Base-by-base conservation (phyloP, 2,888 invertebrate species). In the Chydorus sphaericus region DNA sequence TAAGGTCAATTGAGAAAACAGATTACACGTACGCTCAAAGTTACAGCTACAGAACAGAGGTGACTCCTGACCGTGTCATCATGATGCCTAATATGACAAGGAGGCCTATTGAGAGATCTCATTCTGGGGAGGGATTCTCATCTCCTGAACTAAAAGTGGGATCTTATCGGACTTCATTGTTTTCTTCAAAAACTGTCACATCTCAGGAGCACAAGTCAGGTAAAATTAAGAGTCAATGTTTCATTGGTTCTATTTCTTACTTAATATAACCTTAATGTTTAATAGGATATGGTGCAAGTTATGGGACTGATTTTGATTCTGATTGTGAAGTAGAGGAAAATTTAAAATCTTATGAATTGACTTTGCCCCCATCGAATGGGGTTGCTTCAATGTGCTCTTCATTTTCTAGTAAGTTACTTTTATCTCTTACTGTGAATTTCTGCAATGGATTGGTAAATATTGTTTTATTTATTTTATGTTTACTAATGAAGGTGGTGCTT, bases 11-110 rank as follows among this genome's bases (percentile, higher is more conserved):
- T 68, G 89, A 88, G 5, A 91, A 91, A 73, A 91, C 90, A 59
- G 90, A 90, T 71, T 90, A 88, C 73, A 89, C 89, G 8, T 91
- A 91, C 70, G 87, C 89, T 2, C 79, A 77, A 60, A 73, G 82
- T 62, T 89, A 88, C n/a, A 81, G 81, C 62, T 85, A 84, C 73
- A 80, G 87, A 54, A 81, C 83, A 62, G 68, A 66, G 58, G 62
- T 60, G 55, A 62, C 66, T 5, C 65, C 66, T 29, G 66, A 66
- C 44, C 87, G 87, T 2, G 78, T 86, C 56, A 76, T 87, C 61
- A 83, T 83, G 28, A 85, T 87, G 77, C 89, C 89, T 4, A 90
- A 91, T 70, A 89, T 91, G 89, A 88, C 88, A 2, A 80, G 90
- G 3, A 77, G 80, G 37, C 60, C 63, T 36, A 61, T 67, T 50